Percentiles rank a stretch among this genome's conserved stretches.
Conservation (phyloP, 2,113 vertebrate species). For the Dipodomys merriami region DNA sequence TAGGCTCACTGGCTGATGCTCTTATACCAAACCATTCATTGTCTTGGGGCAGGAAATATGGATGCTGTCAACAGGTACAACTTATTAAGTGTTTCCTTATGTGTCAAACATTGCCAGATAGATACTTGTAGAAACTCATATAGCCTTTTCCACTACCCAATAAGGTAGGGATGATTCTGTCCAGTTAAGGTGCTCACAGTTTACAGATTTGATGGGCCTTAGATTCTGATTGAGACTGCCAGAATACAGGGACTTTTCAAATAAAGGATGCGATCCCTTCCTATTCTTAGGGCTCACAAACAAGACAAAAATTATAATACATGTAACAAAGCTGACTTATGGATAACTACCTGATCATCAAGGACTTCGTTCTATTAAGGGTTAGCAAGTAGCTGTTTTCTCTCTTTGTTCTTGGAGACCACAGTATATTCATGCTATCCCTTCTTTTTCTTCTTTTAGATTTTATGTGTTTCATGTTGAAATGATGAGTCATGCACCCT, state of each 20-base stretch:
- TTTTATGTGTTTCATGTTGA: not conserved
- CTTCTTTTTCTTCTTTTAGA: not conserved
- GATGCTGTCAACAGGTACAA: not conserved
- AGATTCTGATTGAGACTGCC: not conserved
- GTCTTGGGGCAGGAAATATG: not conserved
- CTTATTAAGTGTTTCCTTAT: not conserved
- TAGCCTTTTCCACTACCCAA: not conserved
- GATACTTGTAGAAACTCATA: constrained; percentile 8
- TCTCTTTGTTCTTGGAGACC: not conserved
- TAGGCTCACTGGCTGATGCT: not conserved
- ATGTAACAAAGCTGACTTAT: not conserved
- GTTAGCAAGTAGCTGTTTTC: not conserved
- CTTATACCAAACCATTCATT: not conserved
- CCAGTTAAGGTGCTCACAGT: not conserved
- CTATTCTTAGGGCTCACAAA: not conserved
- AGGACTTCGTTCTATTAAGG: not conserved
- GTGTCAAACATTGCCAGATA: not conserved
- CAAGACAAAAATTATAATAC: not conserved
- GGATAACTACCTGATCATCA: not conserved
- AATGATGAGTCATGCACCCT: not conserved
- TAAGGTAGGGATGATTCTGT: not conserved
- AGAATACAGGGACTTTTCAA: not conserved
- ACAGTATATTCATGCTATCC: not conserved
- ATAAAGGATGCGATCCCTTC: not conserved
- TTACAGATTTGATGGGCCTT: not conserved